phyloP scores from a whole-genome alignment of 2,888 invertebrate species.

The Cephus nigrinus region DNA sequence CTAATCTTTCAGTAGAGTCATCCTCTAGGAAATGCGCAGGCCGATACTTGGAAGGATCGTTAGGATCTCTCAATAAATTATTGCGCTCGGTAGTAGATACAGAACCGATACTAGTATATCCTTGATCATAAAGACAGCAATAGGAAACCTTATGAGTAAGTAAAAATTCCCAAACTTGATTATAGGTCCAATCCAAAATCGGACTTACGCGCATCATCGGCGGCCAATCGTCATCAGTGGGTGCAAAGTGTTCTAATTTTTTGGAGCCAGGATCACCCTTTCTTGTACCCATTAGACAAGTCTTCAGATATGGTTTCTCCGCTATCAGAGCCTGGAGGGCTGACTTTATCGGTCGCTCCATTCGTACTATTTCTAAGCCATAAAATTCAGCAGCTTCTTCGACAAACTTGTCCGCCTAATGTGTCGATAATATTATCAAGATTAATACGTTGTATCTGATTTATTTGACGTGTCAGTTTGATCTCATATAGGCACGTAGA shows the following conservation, averaged over 20 bases:
- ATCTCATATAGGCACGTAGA: background rate
- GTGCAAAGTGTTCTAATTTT: constrained; percentile 77
- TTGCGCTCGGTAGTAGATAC: constrained; percentile 52
- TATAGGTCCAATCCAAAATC: constrained; percentile 91
- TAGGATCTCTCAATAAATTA: constrained; percentile 52
- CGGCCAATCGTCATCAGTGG: constrained; percentile 93
- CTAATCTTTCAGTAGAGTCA: constrained; percentile 55
- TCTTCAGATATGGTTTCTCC: constrained; percentile 75
- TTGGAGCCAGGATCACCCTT: constrained; percentile 86
- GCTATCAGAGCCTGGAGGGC: constrained; percentile 75
- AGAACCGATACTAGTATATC: constrained; percentile 70
- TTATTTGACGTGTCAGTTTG: background rate
- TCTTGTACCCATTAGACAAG: constrained; percentile 92
- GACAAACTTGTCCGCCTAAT: constrained; percentile 82
- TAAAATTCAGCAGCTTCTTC: constrained; percentile 77
- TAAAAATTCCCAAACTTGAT: constrained; percentile 92
- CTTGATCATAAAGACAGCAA: constrained; percentile 89
- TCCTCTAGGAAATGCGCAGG: constrained; percentile 57
- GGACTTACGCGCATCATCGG: constrained; percentile 89
- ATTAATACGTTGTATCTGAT: background rate
- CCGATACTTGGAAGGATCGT: constrained; percentile 47
- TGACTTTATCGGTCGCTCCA: constrained; percentile 77
- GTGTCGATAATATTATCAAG: background rate
- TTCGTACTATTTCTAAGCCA: constrained; percentile 76
- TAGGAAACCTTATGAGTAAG: constrained; percentile 84